Conservation (phyloP, 1,140 invertebrate species). For the Apis dorsata region DNA sequence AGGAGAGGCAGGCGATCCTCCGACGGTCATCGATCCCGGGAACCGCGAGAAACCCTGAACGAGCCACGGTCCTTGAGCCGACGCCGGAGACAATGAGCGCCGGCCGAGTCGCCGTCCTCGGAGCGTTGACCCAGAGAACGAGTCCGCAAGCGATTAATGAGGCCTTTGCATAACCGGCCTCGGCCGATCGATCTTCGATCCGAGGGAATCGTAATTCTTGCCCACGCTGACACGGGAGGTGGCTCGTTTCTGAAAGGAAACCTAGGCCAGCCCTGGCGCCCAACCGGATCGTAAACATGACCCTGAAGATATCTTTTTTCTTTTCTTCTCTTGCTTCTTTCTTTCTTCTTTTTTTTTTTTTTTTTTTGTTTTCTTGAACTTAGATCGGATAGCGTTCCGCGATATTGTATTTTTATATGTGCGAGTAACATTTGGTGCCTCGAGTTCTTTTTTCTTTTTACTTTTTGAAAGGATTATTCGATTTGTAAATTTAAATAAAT, state of each 20-base stretch:
- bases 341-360: no score
- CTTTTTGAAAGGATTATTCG: no score
- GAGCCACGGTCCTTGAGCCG: conserved; percentile 58
- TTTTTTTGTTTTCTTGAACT: neutral
- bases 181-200: conserved; percentile 48
- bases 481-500: no score
- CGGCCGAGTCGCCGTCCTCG: conserved; percentile 50
- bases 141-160: conserved; percentile 55
- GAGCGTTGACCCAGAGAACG: conserved; percentile 64
- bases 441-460: no score
- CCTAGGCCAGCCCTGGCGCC: neutral
- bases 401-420: no score
- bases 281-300: neutral
- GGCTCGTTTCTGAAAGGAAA: neutral
- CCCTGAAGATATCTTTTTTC: neutral
- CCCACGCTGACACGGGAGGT: neutral
- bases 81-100: conserved; percentile 58
- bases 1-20: conserved; percentile 19
- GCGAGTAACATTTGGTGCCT: no score
- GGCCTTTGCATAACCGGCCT: conserved; percentile 62
- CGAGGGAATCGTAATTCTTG: conserved; percentile 21
- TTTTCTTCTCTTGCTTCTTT: neutral
- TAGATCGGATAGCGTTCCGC: no score
- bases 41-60: conserved; percentile 50
- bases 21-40: conserved; percentile 61